Conservation (phyloP, 2,113 vertebrate species). For the Gambusia holbrooki region DNA sequence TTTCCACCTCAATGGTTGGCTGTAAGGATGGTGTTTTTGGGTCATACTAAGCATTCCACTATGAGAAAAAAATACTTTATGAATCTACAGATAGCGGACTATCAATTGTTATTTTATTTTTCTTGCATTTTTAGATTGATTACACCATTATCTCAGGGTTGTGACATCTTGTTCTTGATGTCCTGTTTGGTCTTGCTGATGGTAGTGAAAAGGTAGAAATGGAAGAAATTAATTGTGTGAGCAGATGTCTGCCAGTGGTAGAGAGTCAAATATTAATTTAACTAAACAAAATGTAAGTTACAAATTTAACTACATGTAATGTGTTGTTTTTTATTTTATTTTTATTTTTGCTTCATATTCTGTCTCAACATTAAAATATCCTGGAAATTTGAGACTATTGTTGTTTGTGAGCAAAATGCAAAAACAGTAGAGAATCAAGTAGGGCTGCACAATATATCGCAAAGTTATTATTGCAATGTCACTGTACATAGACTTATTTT, state of each 20-base stretch:
- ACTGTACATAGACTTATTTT: no score
- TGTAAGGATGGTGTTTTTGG: neutral
- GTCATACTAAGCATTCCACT: no score
- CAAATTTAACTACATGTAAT: neutral
- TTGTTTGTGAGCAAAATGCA: neutral
- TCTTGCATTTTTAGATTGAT: no score
- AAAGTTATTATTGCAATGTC: no score
- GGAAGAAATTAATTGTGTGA: neutral
- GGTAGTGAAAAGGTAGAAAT: neutral
- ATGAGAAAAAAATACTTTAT: no score
- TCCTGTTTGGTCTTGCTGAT: neutral
- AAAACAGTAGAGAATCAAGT: neutral
- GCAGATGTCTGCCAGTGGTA: neutral
- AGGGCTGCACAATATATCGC: neutral
- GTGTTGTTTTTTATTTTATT: no score
- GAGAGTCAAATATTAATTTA: neutral
- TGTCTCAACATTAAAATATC: neutral
- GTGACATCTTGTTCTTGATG: no score
- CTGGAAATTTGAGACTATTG: neutral
- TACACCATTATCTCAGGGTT: no score
- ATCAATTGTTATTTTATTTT: no score
- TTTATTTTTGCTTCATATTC: neutral
- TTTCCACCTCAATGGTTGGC: neutral
- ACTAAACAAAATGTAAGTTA: neutral
- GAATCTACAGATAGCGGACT: no score